Evolutionary conservation across 2,113 vertebrate genomes (phyloP), one percentile per base, ranked within the genome.

Genomic region (Rhodinocichla rosea): DNA sequence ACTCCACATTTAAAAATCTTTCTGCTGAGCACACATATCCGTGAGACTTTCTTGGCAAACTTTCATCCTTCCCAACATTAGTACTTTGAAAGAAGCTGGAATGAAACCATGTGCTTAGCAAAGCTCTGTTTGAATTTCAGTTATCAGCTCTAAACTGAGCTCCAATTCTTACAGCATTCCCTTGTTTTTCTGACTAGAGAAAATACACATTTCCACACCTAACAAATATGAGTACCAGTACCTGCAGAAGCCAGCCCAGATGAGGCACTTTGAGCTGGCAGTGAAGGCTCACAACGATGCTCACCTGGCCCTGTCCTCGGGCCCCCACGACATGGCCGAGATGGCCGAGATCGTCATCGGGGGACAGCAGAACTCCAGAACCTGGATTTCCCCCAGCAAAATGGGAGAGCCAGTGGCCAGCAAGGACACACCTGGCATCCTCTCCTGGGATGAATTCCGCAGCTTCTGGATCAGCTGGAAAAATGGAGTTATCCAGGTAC

Each of bases 141-240:
- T 8, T 14, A 19, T 15, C 60, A 65, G 14, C 59, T 57, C 56
- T 15, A 15, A 35, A 30, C 17, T 20, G 47, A 89, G 62, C 68
- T 83, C 47, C 19, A 14, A 90, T 73, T 68, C 83, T 91, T 24
- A 76, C 59, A 75, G 45, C 16, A n/a, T 91, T 63, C 67, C 33
- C 6, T 88, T 64, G 3, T 94, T 94, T 96, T 93, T 92, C 91
- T 95, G 86, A 69, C 92, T 97, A 99, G 99, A 99, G 98, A 98
- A 98, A 97, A 99, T 99, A 67, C 99, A 99, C 97, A 99, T 99
- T 97, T 99, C 99, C 91, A 99, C 98, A 2, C 99, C 99, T 33
- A 99, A 99, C 97, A 99, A 99, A 35, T 99, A 99, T 0, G 99
- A 99, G 94, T 99, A 99, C 97, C 99, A 99, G 85, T 99, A 99